Evolutionary conservation across 2,797 vertebrate genomes (phyloP), one percentile per base, ranked within the genome.

Genomic region (Tangara arthus): DNA sequence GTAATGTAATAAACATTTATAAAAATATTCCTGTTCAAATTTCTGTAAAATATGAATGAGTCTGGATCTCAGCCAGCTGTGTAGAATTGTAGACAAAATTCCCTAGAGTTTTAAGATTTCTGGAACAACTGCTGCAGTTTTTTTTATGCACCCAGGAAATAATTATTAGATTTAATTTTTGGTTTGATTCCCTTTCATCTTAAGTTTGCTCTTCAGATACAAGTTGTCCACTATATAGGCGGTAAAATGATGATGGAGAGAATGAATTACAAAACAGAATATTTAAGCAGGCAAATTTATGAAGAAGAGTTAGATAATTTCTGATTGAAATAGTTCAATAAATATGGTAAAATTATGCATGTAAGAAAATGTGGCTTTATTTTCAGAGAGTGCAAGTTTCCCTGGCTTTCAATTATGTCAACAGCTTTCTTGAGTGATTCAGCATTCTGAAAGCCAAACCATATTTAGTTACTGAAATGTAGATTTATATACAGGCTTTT

Each of bases 401-500:
- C 18, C 39, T 91, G 66, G 37, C 34, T 95, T 96, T 91, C 85
- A 88, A 37, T 83, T 90, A 87, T 90, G 85, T 89, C 79, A 95
- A 80, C 76, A 90, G 61, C 76, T 95, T 95, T 96, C 91, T 88
- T 88, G 76, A 95, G 87, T 91, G 89, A 95, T 92, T 96, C 94
- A 95, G 76, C 82, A 75, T 89, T 94, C 85, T 93, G 79, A 94
- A 92, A 93, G 42, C 22, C 65, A 91, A 94, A 75, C 39, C 23
- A 47, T 78, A 80, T 94, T 91, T 92, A 89, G 84, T 73, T 57
- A 64, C 75, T 76, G 87, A 53, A 91, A 87, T 61, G 56, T 15
- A 77, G 82, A 90, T 95, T 77, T 78, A 68, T 50, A 57, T 47
- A 75, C n/a, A 93, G 75, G 42, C 37, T 80, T 94, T 90, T 90